Evolutionary conservation across 2,888 invertebrate species (phyloP).

Genomic region (Lacanobia wlatinum): DNA sequence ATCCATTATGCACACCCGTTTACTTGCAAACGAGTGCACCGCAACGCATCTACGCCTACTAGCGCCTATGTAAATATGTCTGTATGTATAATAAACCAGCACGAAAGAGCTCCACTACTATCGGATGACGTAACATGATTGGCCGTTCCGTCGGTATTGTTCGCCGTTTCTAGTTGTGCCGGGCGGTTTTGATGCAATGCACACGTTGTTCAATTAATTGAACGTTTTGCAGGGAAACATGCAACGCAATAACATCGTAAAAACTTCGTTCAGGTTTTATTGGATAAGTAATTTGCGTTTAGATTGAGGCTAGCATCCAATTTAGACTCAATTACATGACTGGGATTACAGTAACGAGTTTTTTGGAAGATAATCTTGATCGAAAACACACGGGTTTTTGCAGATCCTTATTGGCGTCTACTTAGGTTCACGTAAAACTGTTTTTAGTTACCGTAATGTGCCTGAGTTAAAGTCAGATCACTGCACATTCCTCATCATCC

Average conservation of each 20-base stretch:
- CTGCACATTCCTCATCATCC: background rate
- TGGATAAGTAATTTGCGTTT: slow-evolving; percentile 58
- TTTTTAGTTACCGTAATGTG: background rate
- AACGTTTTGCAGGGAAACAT: slow-evolving; percentile 60
- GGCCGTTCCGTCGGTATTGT: slow-evolving; percentile 61
- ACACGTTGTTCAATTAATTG: slow-evolving; percentile 66
- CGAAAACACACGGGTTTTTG: background rate
- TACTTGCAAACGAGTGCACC: slow-evolving; percentile 88
- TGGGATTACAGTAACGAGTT: slow-evolving; percentile 20
- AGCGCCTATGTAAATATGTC: slow-evolving; percentile 70
- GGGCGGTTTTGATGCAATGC: slow-evolving; percentile 62
- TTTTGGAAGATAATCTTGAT: slow-evolving; percentile 19
- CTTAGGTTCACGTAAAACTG: background rate
- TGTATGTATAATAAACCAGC: slow-evolving; percentile 67
- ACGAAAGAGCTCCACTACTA: slow-evolving; percentile 66
- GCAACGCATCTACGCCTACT: slow-evolving; percentile 81
- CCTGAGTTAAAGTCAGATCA: background rate
- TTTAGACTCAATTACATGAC: slow-evolving; percentile 40
- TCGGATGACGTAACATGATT: slow-evolving; percentile 67
- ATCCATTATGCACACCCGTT: slow-evolving; percentile 89
- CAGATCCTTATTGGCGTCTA: background rate
- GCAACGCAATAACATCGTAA: slow-evolving; percentile 59
- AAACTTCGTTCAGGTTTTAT: slow-evolving; percentile 55
- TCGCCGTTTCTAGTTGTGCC: slow-evolving; percentile 61
- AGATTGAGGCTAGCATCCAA: slow-evolving; percentile 47